Percentiles rank a stretch among this genome's conserved stretches.
Evolutionary conservation across 2,797 vertebrate species (phyloP).

Genomic region (Picus viridis): DNA sequence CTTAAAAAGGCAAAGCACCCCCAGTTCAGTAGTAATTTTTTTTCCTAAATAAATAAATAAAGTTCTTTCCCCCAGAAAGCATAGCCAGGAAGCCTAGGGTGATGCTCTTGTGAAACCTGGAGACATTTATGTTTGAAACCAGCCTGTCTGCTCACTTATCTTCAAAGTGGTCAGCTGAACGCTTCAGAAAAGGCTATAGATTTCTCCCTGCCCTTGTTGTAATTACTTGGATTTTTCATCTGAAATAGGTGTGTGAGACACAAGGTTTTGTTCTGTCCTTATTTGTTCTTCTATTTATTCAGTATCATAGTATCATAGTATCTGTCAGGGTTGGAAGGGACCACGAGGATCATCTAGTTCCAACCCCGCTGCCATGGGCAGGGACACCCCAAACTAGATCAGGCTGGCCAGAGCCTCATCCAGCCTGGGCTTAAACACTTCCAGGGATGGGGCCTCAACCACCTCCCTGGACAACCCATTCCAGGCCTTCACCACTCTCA

Average conservation of each 20-base stretch:
- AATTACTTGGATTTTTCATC: conserved; percentile 39
- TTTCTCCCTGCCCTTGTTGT: not conserved
- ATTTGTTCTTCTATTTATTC: conserved; percentile 42
- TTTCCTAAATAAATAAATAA: no score
- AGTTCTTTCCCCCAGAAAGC: not conserved
- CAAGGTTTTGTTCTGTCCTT: conserved; percentile 19
- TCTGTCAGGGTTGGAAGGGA: no score
- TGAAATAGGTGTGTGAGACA: not conserved
- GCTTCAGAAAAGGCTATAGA: not conserved
- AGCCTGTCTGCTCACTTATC: not conserved
- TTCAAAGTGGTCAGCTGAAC: not conserved
- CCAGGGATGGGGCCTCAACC: no score
- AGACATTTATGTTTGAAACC: not conserved
- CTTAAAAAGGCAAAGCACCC: not conserved
- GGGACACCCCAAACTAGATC: no score
- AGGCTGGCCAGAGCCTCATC: no score
- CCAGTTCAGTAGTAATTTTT: not conserved
- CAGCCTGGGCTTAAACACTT: no score
- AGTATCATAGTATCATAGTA: no score
- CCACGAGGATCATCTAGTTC: no score
- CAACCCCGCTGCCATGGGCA: no score
- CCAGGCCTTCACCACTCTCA: no score
- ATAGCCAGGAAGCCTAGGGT: not conserved
- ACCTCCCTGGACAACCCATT: no score
- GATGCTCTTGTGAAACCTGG: not conserved